A percentile compares a stretch with the other conserved stretches of the same genome.
Conservation (phyloP, 2,888 invertebrate species). For the Philereme vetulata region DNA sequence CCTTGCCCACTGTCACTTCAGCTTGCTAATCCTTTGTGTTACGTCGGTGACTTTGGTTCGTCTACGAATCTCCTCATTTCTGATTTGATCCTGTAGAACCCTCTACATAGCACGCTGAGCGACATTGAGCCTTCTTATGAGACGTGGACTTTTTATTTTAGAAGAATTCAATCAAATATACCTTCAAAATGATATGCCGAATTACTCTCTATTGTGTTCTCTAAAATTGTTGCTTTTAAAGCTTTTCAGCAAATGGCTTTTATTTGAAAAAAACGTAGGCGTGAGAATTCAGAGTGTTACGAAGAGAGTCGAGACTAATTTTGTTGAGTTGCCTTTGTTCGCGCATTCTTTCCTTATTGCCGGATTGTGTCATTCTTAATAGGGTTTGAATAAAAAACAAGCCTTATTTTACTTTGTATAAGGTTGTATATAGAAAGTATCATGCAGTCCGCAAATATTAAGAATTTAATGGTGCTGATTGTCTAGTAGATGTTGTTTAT, state of each 20-base stretch:
- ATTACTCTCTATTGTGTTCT: constrained; percentile 35
- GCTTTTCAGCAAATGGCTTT: constrained; percentile 42
- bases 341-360: constrained; percentile 35
- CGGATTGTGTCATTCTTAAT: background rate
- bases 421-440: too few relatives aligned
- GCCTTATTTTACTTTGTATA: background rate
- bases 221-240: constrained; percentile 50
- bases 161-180: background rate
- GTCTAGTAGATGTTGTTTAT: too few relatives aligned
- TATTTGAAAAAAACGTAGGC: constrained; percentile 46
- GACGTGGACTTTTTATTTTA: too few relatives aligned
- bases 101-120: too few relatives aligned
- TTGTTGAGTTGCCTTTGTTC: constrained; percentile 45
- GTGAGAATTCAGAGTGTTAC: constrained; percentile 49
- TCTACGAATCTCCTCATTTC: too few relatives aligned
- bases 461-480: too few relatives aligned
- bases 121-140: too few relatives aligned
- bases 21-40: too few relatives aligned
- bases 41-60: too few relatives aligned
- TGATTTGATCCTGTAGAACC: too few relatives aligned
- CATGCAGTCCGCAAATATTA: too few relatives aligned
- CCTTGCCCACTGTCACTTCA: too few relatives aligned
- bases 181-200: constrained; percentile 47
- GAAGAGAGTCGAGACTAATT: constrained; percentile 49
- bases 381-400: background rate